Conservation (phyloP, 2,113 vertebrate genomes). For the Chaetura pelagica region DNA sequence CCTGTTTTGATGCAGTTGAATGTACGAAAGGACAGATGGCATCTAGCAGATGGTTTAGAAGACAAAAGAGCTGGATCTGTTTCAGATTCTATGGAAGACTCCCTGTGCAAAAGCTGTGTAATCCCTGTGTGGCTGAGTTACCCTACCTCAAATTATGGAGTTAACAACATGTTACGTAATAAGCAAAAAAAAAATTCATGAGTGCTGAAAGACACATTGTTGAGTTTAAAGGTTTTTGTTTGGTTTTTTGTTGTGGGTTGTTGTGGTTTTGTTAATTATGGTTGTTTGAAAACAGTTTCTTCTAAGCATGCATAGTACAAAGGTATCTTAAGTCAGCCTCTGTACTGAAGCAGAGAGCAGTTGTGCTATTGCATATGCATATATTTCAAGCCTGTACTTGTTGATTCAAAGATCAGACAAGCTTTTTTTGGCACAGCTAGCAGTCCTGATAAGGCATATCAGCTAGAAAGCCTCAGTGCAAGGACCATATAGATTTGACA, state of each 20-base stretch:
- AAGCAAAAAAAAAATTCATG: conserved; percentile 3
- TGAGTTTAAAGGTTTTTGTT: neutral
- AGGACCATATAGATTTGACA: neutral
- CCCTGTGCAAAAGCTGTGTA: neutral
- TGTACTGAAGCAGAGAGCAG: neutral
- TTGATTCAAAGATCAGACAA: conserved; percentile 11
- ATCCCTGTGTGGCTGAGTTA: neutral
- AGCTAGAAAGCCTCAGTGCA: neutral
- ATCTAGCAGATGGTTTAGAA: neutral
- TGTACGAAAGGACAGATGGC: neutral
- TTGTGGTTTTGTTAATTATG: neutral
- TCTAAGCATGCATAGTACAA: neutral
- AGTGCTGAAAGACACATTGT: conserved; percentile 17
- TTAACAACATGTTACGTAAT: neutral
- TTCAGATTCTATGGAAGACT: neutral
- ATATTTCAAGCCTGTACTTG: neutral
- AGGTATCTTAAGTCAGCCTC: neutral
- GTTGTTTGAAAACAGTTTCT: neutral
- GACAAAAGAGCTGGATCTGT: neutral
- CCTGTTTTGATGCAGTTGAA: neutral
- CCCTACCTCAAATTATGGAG: conserved; percentile 23
- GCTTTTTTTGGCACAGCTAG: neutral
- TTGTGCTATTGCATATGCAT: neutral
- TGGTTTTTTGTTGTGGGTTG: no score
- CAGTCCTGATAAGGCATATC: neutral